Evolutionary conservation across 2,888 invertebrate species (phyloP), one percentile per base, ranked within the genome.

Genomic region (Metellina segmentata): DNA sequence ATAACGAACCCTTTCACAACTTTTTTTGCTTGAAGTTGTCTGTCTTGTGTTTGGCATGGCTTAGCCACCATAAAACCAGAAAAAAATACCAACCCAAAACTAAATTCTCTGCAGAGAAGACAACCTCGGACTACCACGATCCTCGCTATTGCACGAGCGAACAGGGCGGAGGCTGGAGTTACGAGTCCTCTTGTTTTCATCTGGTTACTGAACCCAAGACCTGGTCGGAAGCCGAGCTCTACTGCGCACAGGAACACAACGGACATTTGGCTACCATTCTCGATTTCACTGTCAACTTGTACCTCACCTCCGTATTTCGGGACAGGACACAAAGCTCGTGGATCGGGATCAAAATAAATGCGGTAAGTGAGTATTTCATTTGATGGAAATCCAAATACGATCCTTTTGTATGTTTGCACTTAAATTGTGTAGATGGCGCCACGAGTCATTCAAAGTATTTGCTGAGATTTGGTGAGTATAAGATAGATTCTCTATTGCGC

Each of bases 231-330:
- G 91, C 87, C 6, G 91, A 91, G 71, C n/a, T 77, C 0, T 53
- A 72, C n/a, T 91, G 91, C 13, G 52, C n/a, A 2, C 11, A 82
- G 8, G 49, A 70, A 6, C 75, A 49, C 49, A 19, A 75, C 7
- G 91, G 91, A 13, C 87, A 91, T 72, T 72, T 91, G n/a, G 87
- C 70, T 8, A 87, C 91, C 4, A 87, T 91, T 5, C 19, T 20
- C 8, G 86, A 91, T 16, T 82, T 70, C 51, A 48, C 82, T 6
- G 71, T 72, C n/a, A 71, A 72, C 19, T 5, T 77, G 7, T 91
- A 82, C 19, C 71, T 91, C 2, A 70, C 77, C 19, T 87, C 86
- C 48, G 16, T 87, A 20, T 48, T 90, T 2, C 52, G 16, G n/a
- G 52, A 52, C 5, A 2, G 16, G 1, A 69, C 13, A 0, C 16